Conservation (phyloP, 2,888 invertebrate species). For the Pachliopta kotzebuea region DNA sequence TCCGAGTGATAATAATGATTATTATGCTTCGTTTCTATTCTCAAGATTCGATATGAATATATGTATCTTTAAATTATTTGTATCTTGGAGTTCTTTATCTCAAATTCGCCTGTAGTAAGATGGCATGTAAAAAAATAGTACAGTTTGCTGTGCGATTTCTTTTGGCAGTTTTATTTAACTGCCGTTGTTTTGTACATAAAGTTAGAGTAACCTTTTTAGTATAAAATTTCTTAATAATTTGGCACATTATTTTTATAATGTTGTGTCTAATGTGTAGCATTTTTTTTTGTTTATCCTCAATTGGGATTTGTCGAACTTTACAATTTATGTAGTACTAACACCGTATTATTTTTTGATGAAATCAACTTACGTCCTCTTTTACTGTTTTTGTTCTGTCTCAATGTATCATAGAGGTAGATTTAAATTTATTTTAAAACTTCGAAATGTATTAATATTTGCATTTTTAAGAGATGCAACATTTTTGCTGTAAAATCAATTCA, state of each 20-base stretch:
- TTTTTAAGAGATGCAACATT: not conserved
- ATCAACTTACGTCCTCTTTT: not conserved
- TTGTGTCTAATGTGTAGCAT: not conserved
- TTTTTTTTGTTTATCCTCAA: not conserved
- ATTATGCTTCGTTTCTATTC: not conserved
- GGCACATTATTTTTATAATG: not conserved
- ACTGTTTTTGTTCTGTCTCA: not conserved
- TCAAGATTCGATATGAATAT: not conserved
- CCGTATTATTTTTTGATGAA: not conserved
- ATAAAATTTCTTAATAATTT: not conserved
- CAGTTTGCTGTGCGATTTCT: not conserved
- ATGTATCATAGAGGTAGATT: not conserved
- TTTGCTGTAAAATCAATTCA: not conserved
- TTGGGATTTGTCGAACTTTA: not conserved
- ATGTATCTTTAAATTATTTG: not conserved
- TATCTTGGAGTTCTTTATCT: not conserved
- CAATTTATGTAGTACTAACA: not conserved
- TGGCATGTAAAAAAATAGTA: not conserved
- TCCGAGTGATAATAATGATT: too few species aligned
- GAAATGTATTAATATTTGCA: not conserved
- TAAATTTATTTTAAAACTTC: not conserved
- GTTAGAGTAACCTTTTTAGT: conserved; percentile 1
- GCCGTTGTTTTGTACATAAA: conserved; percentile 3
- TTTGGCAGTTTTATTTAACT: conserved; percentile 1
- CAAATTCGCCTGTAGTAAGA: not conserved